These are phyloP conservation scores for Drosophila barbarae DNA, from an alignment of 2,888 invertebrate genomes.

Conservation along the genomic window DNA sequence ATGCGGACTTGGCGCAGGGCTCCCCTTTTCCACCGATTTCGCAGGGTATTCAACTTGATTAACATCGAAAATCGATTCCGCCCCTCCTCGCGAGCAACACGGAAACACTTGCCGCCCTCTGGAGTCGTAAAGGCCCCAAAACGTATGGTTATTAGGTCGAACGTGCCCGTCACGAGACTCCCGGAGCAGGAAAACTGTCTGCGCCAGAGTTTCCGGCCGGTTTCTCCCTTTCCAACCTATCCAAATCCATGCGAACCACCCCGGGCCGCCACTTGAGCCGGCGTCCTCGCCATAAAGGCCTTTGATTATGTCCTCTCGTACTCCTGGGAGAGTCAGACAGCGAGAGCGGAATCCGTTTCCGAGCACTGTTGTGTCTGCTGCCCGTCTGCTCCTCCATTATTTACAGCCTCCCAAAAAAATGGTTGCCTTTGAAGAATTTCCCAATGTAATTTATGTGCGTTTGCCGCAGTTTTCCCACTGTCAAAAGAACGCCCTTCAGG, in stretches of 20 bases:
- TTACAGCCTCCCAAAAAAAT: conserved; percentile 59
- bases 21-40: conserved; percentile 37
- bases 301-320: conserved; percentile 65
- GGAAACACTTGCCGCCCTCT: conserved; percentile 53
- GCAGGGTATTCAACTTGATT: conserved; percentile 67
- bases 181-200: conserved; percentile 52
- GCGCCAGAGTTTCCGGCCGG: conserved; percentile 55
- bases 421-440: conserved; percentile 30
- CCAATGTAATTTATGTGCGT: conserved; percentile 51
- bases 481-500: conserved; percentile 19
- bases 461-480: conserved; percentile 39
- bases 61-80: conserved; percentile 69
- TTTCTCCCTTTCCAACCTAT: conserved; percentile 18
- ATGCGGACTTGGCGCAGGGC: background rate
- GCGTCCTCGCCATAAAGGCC: conserved; percentile 65
- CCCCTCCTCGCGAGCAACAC: conserved; percentile 34
- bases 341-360: conserved; percentile 16
- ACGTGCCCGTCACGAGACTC: conserved; percentile 60
- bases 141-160: conserved; percentile 67
- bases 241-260: background rate
- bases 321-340: conserved; percentile 53
- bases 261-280: conserved; percentile 38
- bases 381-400: conserved; percentile 69
- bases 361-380: conserved; percentile 60
- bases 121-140: conserved; percentile 9